These are phyloP conservation scores for Leucania comma DNA, from an alignment of 2,888 invertebrate genomes.

Conservation along the genomic window DNA sequence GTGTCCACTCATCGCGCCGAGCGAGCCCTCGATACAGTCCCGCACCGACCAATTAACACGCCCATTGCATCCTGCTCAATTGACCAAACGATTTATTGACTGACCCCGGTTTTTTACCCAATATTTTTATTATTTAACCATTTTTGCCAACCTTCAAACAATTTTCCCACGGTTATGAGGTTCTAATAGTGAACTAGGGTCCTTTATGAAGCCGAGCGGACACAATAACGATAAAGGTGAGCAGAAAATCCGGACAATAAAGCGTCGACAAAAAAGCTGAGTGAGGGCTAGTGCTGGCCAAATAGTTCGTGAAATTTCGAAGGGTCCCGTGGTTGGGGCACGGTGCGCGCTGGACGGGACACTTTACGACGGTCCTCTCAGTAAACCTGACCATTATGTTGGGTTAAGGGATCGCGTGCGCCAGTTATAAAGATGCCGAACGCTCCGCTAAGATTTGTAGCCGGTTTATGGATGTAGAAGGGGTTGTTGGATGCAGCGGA, in stretches of 20 bases:
- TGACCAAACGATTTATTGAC: conserved; percentile 85
- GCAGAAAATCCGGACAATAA: conserved; percentile 90
- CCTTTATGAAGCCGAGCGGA: conserved; percentile 89
- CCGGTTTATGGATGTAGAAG: conserved; percentile 89
- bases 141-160: conserved; percentile 59
- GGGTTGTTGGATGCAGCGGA: conserved; percentile 85
- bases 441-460: conserved; percentile 88
- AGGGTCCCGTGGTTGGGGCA: conserved; percentile 81
- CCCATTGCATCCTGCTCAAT: conserved; percentile 85
- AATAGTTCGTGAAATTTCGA: conserved; percentile 90
- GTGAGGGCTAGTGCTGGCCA: conserved; percentile 88
- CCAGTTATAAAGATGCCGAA: conserved; percentile 90
- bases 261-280: conserved; percentile 88
- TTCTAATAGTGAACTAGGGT: conserved; percentile 87
- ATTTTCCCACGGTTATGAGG: conserved; percentile 90
- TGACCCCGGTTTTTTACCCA: conserved; percentile 69
- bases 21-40: conserved; percentile 68
- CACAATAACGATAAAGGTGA: conserved; percentile 91
- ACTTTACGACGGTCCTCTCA: conserved; percentile 89
- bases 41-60: conserved; percentile 87
- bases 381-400: conserved; percentile 90
- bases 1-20: conserved; percentile 80
- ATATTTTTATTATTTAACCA: conserved; percentile 64
- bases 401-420: conserved; percentile 89
- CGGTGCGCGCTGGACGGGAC: conserved; percentile 79